Conservation (phyloP, 2,888 invertebrate genomes). For the Gastracanthus pulcherrimus region DNA sequence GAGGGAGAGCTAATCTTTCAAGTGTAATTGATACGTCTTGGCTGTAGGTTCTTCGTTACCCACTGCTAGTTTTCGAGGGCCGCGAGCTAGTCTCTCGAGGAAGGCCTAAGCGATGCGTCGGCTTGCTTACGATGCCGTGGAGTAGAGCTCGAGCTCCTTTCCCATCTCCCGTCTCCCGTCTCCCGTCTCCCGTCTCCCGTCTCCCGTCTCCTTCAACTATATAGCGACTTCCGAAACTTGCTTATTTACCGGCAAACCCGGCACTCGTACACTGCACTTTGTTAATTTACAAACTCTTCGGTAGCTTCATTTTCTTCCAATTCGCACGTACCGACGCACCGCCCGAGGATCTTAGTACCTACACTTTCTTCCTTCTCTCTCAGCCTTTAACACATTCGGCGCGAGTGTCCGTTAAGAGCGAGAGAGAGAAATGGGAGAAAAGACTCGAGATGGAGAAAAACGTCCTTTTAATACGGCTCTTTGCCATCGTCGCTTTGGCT, state of each 20-base stretch:
- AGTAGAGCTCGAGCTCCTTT: too few species aligned
- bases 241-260: constrained; percentile 48
- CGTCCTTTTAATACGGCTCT: constrained; percentile 42
- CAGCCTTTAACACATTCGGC: too few species aligned
- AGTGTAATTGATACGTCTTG: constrained; percentile 59
- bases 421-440: not conserved
- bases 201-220: constrained; percentile 2
- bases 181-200: too few species aligned
- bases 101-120: not conserved
- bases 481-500: constrained; percentile 3
- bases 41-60: constrained; percentile 32
- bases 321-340: too few species aligned
- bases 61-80: constrained; percentile 41
- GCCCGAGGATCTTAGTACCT: not conserved
- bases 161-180: too few species aligned
- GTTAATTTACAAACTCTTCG: too few species aligned
- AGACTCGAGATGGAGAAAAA: constrained; percentile 2
- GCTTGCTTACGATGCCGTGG: too few species aligned
- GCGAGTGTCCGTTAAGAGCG: not conserved
- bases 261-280: constrained; percentile 39
- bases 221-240: constrained; percentile 37
- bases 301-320: too few species aligned
- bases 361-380: too few species aligned
- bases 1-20: constrained; percentile 55
- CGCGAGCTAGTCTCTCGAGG: not conserved